Conservation (phyloP, 2,113 vertebrate species). For the Acanthisitta chloris region DNA sequence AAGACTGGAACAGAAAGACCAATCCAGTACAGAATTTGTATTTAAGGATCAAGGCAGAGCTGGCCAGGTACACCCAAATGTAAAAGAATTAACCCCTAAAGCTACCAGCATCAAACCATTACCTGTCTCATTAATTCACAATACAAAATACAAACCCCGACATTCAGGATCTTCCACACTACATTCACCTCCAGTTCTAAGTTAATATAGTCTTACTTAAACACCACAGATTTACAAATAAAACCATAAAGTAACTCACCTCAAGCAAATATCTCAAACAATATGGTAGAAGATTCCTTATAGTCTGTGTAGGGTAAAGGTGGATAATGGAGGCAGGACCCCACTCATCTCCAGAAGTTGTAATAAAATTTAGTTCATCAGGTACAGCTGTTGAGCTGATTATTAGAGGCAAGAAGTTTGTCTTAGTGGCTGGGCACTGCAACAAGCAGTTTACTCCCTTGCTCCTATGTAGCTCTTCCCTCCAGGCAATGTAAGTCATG, state of each 20-base stretch:
- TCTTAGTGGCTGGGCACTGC: conserved; percentile 73
- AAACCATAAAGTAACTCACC: conserved; percentile 66
- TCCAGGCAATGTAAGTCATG: conserved; percentile 89
- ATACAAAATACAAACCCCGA: accelerated
- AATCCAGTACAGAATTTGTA: background rate
- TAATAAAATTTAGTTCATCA: conserved; percentile 83
- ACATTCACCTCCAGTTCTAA: background rate
- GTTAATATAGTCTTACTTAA: background rate
- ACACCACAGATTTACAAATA: too few relatives aligned
- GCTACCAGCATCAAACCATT: background rate
- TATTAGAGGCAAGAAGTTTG: conserved; percentile 80
- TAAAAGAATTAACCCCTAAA: background rate
- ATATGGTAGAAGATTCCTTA: conserved; percentile 92
- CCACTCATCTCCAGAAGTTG: conserved; percentile 86
- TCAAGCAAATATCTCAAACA: conserved; percentile 89
- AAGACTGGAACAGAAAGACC: background rate
- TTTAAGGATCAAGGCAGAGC: background rate
- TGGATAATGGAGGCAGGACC: conserved; percentile 94
- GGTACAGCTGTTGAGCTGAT: conserved; percentile 85
- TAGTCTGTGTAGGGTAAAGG: conserved; percentile 82
- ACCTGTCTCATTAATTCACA: background rate
- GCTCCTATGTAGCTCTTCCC: conserved; percentile 89
- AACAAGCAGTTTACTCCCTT: conserved; percentile 81
- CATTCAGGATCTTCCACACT: background rate
- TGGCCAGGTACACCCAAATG: background rate